A percentile compares a stretch with the other conserved stretches of the same genome.
Conservation (phyloP, 2,888 invertebrate genomes). For the Margaritifera margaritifera region DNA sequence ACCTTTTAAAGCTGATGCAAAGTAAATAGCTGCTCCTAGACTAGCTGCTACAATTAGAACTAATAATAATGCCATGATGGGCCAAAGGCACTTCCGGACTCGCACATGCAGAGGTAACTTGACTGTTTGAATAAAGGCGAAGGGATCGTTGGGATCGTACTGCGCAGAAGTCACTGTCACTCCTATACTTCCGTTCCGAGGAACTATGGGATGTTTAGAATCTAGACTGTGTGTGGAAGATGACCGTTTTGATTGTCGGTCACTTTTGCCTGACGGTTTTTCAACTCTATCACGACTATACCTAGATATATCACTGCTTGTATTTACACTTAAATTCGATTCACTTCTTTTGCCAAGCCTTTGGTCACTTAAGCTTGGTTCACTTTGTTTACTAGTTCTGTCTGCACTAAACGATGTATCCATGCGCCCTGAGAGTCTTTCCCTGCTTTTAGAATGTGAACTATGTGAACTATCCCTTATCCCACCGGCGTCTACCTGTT, state of each 20-base stretch:
- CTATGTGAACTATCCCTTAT: constrained; percentile 8
- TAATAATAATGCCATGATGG: constrained; percentile 49
- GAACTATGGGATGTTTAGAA: constrained; percentile 16
- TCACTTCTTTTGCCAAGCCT: constrained; percentile 10
- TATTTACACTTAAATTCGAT: constrained; percentile 28
- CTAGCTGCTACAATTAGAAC: constrained; percentile 51
- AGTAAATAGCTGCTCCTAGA: constrained; percentile 58
- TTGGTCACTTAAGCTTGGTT: neutral
- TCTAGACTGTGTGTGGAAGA: constrained; percentile 21
- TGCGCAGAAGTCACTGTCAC: constrained; percentile 37
- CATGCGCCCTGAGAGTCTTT: too few species aligned
- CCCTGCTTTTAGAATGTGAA: neutral
- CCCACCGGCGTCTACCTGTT: constrained; percentile 1
- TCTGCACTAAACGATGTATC: too few species aligned
- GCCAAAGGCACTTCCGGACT: constrained; percentile 45
- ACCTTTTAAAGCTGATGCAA: constrained; percentile 61
- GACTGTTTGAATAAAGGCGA: constrained; percentile 49
- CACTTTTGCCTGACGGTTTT: constrained; percentile 11
- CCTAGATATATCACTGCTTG: constrained; percentile 27
- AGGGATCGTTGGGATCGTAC: constrained; percentile 45
- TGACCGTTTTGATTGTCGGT: constrained; percentile 16
- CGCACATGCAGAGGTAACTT: constrained; percentile 43
- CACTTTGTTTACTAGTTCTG: too few species aligned
- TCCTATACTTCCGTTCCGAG: constrained; percentile 35
- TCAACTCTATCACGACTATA: constrained; percentile 18